Evolutionary conservation across 2,797 vertebrate genomes (phyloP).

Genomic region (Anabacerthia variegaticeps): DNA sequence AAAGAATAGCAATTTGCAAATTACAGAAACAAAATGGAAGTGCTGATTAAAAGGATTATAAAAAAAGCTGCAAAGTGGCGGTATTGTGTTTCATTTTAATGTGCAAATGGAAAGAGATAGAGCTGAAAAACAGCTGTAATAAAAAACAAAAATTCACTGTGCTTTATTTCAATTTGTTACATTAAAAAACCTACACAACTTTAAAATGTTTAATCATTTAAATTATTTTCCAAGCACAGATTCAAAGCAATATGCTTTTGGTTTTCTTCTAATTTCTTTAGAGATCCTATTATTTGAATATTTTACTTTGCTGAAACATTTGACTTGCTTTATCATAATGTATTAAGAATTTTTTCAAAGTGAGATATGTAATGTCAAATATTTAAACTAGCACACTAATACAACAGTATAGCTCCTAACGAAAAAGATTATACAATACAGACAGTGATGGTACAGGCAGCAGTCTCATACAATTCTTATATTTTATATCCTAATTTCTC

Average conservation of each 20-base stretch:
- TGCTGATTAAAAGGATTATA: conserved; percentile 31
- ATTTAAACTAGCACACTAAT: background rate
- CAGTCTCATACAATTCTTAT: background rate
- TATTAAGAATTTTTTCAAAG: background rate
- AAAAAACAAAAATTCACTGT: background rate
- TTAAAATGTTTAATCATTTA: background rate
- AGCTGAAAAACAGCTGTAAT: conserved; percentile 1
- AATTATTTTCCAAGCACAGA: background rate
- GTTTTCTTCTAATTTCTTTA: background rate
- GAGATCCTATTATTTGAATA: background rate
- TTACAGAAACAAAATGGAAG: conserved; percentile 26
- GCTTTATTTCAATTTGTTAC: conserved; percentile 8
- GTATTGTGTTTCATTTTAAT: conserved; percentile 1
- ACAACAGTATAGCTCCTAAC: background rate
- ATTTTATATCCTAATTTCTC: background rate
- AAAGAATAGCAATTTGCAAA: conserved; percentile 23
- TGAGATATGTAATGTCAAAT: background rate
- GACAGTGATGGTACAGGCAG: background rate
- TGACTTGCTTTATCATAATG: background rate
- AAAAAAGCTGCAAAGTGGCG: background rate
- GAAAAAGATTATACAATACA: background rate
- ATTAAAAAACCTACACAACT: background rate
- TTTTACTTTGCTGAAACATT: background rate
- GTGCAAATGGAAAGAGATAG: conserved; percentile 23
- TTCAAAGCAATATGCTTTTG: background rate